A percentile compares a stretch with the other conserved stretches of the same genome.
Conservation (phyloP, 2,888 invertebrate species). For the Tetragonisca angustula region DNA sequence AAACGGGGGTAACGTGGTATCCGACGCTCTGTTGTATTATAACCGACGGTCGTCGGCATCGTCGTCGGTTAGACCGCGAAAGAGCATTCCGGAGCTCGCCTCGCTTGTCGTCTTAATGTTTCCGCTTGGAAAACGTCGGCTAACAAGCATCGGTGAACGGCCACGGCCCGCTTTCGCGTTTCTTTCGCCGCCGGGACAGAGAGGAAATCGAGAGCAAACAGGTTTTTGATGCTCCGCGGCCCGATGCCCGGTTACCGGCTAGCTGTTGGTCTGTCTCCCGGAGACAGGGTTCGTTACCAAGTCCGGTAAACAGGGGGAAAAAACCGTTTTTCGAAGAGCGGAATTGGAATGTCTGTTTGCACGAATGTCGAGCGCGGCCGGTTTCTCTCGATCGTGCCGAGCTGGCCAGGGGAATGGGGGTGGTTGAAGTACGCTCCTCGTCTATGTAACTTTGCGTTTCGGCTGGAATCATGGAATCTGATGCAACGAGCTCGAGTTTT, state of each 20-base stretch:
- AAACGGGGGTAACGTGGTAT: too few species aligned
- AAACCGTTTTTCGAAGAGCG: constrained; percentile 26
- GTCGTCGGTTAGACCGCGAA: constrained; percentile 4
- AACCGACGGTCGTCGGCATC: constrained; percentile 1
- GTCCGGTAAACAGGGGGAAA: constrained; percentile 26
- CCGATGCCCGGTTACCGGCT: background rate
- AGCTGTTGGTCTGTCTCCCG: background rate
- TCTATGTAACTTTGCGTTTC: constrained; percentile 1
- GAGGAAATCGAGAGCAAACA: constrained; percentile 31
- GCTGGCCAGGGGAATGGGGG: too few species aligned
- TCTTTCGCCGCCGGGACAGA: background rate
- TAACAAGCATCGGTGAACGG: background rate
- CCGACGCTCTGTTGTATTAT: too few species aligned
- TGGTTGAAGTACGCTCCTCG: background rate
- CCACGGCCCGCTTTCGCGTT: background rate
- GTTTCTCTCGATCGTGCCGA: constrained; percentile 19
- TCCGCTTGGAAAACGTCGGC: constrained; percentile 5
- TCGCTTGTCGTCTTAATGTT: constrained; percentile 3
- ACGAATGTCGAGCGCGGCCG: constrained; percentile 12
- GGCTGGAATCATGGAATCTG: background rate
- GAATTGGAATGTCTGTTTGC: constrained; percentile 45
- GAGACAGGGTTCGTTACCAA: constrained; percentile 33
- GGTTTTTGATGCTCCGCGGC: constrained; percentile 20
- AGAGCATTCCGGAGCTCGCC: constrained; percentile 16
- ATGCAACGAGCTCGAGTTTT: background rate